Percentiles rank a stretch among this genome's conserved stretches.
phyloP scores from a whole-genome alignment of 2,113 vertebrate genomes.

The Dipodomys merriami region DNA sequence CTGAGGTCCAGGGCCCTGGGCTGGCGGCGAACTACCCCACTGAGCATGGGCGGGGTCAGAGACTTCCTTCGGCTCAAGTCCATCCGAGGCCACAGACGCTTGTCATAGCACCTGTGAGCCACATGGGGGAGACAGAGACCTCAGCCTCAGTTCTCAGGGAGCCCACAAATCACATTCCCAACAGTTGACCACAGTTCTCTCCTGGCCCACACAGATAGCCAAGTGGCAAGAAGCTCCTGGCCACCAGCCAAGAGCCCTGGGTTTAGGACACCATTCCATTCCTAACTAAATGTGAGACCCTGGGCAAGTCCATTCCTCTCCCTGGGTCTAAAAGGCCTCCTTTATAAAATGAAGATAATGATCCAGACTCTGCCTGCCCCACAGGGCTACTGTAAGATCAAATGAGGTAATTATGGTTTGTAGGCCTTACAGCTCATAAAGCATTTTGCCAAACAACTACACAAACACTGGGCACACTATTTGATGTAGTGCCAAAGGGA shows the following conservation, averaged over 20 bases:
- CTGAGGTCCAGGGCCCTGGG: conserved; percentile 93
- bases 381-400: conserved; percentile 24
- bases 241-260: neutral
- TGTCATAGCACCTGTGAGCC: conserved; percentile 92
- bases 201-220: neutral
- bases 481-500: conserved; percentile 42
- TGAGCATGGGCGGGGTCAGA: conserved; percentile 94
- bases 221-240: neutral
- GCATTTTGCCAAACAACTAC: conserved; percentile 14
- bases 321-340: conserved; percentile 5
- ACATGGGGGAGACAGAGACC: conserved; percentile 51
- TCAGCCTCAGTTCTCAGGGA: conserved; percentile 2
- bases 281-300: neutral
- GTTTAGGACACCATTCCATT: neutral
- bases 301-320: conserved; percentile 51
- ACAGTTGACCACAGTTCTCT: neutral
- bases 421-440: conserved; percentile 39
- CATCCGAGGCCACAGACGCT: conserved; percentile 92
- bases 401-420: conserved; percentile 42
- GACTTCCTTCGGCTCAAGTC: conserved; percentile 93
- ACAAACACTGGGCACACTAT: neutral
- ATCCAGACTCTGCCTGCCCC: neutral
- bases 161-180: neutral
- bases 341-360: conserved; percentile 53
- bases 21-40: conserved; percentile 93